Conservation (phyloP, 2,888 invertebrate genomes). For the Hemicrepidius hirtus region DNA sequence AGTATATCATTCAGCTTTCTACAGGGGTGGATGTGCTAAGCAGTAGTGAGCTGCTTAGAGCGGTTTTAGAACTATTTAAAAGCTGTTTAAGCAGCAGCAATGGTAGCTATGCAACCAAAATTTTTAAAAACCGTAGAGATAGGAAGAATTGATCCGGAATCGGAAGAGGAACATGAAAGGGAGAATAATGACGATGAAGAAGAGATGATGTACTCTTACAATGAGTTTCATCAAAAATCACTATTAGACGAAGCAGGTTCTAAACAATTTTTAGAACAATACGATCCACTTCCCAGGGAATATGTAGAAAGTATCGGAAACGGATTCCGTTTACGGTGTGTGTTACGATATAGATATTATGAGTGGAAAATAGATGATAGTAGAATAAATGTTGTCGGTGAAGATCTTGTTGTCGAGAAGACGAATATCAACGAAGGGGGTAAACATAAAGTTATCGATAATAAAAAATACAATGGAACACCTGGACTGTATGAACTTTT, state of each 20-base stretch:
- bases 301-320: neutral
- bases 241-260: neutral
- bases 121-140: neutral
- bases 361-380: conserved; percentile 19
- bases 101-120: neutral
- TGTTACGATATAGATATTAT: neutral
- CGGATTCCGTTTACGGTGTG: conserved; percentile 17
- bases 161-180: neutral
- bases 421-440: too few species aligned
- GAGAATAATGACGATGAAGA: too few species aligned
- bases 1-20: too few species aligned
- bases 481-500: conserved; percentile 46
- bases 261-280: conserved; percentile 24
- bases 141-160: neutral
- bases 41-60: neutral
- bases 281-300: neutral
- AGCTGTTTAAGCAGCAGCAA: too few species aligned
- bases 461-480: conserved; percentile 46
- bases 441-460: conserved; percentile 28
- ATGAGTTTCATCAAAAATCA: too few species aligned
- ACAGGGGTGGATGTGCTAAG: too few species aligned
- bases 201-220: too few species aligned
- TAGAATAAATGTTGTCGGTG: conserved; percentile 22
- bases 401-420: conserved; percentile 2
- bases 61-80: neutral